Percentiles rank a stretch among this genome's conserved stretches.
phyloP scores from a whole-genome alignment of 2,888 invertebrate species.

The Drosophila parthenogenetica region DNA sequence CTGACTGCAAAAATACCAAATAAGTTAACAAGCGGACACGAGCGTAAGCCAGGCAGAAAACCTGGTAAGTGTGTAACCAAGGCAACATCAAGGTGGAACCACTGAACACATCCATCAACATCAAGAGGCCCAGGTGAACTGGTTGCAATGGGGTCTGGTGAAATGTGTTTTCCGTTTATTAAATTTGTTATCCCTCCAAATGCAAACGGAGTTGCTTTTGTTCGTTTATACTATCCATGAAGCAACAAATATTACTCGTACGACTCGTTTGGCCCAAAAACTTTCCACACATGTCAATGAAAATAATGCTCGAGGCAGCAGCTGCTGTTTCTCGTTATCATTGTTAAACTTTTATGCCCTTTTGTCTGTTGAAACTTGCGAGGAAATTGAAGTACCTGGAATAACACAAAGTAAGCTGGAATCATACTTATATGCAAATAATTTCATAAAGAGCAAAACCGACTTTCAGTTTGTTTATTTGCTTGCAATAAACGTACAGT shows the following conservation, averaged over 20 bases:
- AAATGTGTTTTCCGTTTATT: slow-evolving; percentile 60
- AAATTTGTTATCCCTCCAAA: slow-evolving; percentile 58
- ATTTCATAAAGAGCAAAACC: background rate
- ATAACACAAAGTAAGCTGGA: background rate
- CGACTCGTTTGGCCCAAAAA: slow-evolving; percentile 26
- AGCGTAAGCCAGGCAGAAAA: background rate
- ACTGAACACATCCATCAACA: slow-evolving; percentile 63
- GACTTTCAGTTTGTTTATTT: background rate
- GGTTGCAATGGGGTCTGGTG: slow-evolving; percentile 34
- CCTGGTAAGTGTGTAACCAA: slow-evolving; percentile 21
- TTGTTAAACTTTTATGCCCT: slow-evolving; percentile 65
- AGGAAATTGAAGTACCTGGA: slow-evolving; percentile 6
- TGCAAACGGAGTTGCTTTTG: slow-evolving; percentile 18
- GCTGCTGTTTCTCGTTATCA: slow-evolving; percentile 41
- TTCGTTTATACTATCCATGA: slow-evolving; percentile 17
- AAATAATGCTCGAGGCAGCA: slow-evolving; percentile 14
- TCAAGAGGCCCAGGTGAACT: slow-evolving; percentile 50
- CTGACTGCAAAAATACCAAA: slow-evolving; percentile 3
- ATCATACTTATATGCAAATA: slow-evolving; percentile 4
- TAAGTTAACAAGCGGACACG: slow-evolving; percentile 13
- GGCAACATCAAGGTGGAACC: slow-evolving; percentile 14
- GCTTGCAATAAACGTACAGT: background rate
- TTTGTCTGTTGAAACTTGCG: slow-evolving; percentile 23
- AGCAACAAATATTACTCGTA: slow-evolving; percentile 33
- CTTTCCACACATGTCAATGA: slow-evolving; percentile 23